Evolutionary conservation across 2,113 vertebrate genomes (phyloP), one percentile per base, ranked within the genome.

Genomic region (Gavia stellata): DNA sequence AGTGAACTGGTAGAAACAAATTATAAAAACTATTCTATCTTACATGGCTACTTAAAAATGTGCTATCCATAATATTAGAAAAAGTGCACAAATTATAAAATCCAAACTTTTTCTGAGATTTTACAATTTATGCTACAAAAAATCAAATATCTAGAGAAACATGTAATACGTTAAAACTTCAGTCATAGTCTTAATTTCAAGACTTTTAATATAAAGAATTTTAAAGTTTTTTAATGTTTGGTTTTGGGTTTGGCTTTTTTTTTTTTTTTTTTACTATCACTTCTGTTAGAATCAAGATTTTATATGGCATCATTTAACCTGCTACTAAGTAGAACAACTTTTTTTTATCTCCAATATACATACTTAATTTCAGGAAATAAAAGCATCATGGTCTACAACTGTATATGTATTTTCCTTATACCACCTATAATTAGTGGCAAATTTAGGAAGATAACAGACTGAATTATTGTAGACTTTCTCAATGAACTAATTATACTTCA

Each of bases 71-170:
- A 88, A 67, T 56, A 86, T 29, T 33, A 45, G 63, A 84, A 77
- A 47, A 70, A 36, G 58, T 63, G 80, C 86, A 96, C 44, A 89
- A 93, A 95, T 79, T 89, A 81, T 81, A 96, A 91, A 92, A 84
- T 74, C 50, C 58, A 88, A 36, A n/a, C n/a, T n/a, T n/a, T n/a
- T n/a, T n/a, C n/a, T 73, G 20, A 79, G 66, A 82, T 81, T 94
- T 92, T 94, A 87, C 84, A 92, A 87, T 85, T 73, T 89, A 91
- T 85, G 89, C 70, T 29, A 6, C 53, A 87, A 74, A 91, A 42
- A 29, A 88, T 68, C 55, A 91, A 56, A 6, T 56, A 88, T n/a
- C 50, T 88, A 81, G 28, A 84, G 65, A 92, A 94, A 79, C 34
- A 75, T 36, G 14, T 33, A 86, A 67, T 24, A 83, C 28, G 18